Evolutionary conservation across 2,888 invertebrate genomes (phyloP), one percentile per base, ranked within the genome.

Genomic region (Deilephila porcellus): DNA sequence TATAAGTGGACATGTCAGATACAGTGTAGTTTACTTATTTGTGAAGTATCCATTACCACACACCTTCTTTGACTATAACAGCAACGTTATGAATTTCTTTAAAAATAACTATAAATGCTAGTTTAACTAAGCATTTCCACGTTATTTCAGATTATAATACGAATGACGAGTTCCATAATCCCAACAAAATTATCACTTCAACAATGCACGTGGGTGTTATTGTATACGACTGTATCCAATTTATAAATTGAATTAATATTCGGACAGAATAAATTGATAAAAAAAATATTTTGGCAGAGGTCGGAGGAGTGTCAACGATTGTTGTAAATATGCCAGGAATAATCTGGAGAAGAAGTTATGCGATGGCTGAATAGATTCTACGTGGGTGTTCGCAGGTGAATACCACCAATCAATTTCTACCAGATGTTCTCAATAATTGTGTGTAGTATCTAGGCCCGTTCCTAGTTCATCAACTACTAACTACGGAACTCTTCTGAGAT

Each of bases 241-340:
- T 64, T 25, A 45, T 7, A 11, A 7, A 25, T 67, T 20, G n/a
- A 45, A 63, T n/a, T n/a, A n/a, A 34, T 63, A 52, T 52, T 25
- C 25, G 52, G 25, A 45, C 25, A 7, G 3, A 37, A 37, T 19
- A 62, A 62, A 20, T 67, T 45, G 17, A 52, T 52, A 17, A 67
- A 17, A 20, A 25, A 45, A 67, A 67, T 34, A 52, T 63, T 63
- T 63, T 63, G 62, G 62, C 64, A 64, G 52, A 11, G 5, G 45
- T 67, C 17, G 25, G 45, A 5, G 14, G 14, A 17, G 45, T 67
- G 67, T 67, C 52, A 67, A 25, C 45, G 67, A 19, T 45, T 45
- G 4, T n/a, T 45, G 45, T 67, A 25, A 52, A 52, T 25, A 67
- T 67, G 52, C 67, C 67, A 67, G 25, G 45, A 67, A 67, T 67